Evolutionary conservation across 2,888 invertebrate species (phyloP), one percentile per base, ranked within the genome.

Genomic region (Cataglyphis rosenhaueri): DNA sequence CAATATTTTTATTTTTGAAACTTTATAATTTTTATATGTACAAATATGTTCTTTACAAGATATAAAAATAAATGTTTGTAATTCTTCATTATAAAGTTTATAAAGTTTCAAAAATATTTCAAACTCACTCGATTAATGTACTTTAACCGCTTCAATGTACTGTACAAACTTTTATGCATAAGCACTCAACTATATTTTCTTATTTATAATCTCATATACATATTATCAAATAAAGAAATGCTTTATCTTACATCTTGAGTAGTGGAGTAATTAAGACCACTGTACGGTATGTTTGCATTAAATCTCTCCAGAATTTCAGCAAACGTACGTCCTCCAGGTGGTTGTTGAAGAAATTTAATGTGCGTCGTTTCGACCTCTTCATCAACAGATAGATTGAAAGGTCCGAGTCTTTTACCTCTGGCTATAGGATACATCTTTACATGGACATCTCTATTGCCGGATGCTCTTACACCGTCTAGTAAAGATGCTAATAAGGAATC

Each of bases 251-350:
- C 99, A 95, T 99, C 99, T 95, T 98, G 98, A 35, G 98, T 98
- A 87, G 98, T 97, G 89, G 99, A 98, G 95, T 99, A 99, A 87
- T 98, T 96, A 71, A 99, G 96, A 29, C 99, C 99, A 95, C 98
- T 99, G 95, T 99, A 99, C 3, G 99, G 98, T 91, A 99, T 97
- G 95, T 99, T 99, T 70, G 98, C 98, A 95, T 99, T 99, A 95
- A 99, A 99, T 85, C 99, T 96, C 89, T 98, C 97, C 32, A 99
- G 96, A 89, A 98, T 97, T 94, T 99, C 98, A 35, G 97, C 94
- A 92, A 97, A 97, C 6, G 96, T 95, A 94, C 96, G 96, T 59
- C 96, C 95, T 32, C 96, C 96, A 85, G 97, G 96, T 52, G 96
- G 96, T 90, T 96, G 96, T 90, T 96, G 96, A 55, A 97, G 95